phyloP scores from a whole-genome alignment of 2,888 invertebrate species.

The Dryococelus australis region DNA sequence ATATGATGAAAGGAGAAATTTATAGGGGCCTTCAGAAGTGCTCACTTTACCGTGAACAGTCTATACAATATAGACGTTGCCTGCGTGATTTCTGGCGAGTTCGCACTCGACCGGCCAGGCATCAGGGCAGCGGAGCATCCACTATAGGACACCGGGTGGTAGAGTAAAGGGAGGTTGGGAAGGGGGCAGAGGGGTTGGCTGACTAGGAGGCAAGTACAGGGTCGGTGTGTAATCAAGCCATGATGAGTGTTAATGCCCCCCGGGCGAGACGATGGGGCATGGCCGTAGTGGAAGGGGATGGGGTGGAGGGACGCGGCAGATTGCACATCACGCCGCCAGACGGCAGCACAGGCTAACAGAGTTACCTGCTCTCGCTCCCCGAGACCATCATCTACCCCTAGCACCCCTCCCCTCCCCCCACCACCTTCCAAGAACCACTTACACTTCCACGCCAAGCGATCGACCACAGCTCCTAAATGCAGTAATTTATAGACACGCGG shows the following conservation, averaged over 20 bases:
- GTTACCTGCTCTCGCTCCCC: slow-evolving; percentile 12
- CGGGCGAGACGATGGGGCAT: not conserved
- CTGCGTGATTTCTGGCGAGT: too few relatives aligned
- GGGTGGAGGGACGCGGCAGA: not conserved
- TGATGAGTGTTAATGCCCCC: slow-evolving; percentile 28
- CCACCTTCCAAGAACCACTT: not conserved
- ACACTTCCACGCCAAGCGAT: too few relatives aligned
- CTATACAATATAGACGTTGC: too few relatives aligned
- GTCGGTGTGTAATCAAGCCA: slow-evolving; percentile 3
- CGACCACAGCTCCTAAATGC: too few relatives aligned
- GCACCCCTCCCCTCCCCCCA: not conserved
- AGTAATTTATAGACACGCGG: too few relatives aligned
- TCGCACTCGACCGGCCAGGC: too few relatives aligned
- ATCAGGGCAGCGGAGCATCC: too few relatives aligned
- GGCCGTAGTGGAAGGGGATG: not conserved
- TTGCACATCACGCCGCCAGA: slow-evolving; percentile 26
- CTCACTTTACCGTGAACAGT: too few relatives aligned
- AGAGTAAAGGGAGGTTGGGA: not conserved
- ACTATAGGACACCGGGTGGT: not conserved
- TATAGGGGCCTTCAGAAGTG: too few relatives aligned
- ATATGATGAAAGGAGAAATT: too few relatives aligned
- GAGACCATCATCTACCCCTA: too few relatives aligned
- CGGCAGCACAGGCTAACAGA: not conserved
- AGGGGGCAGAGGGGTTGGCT: not conserved
- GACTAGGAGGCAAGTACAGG: not conserved